These are phyloP conservation scores for Xylota sylvarum DNA, from an alignment of 2,888 invertebrate genomes.

Conservation along the genomic window DNA sequence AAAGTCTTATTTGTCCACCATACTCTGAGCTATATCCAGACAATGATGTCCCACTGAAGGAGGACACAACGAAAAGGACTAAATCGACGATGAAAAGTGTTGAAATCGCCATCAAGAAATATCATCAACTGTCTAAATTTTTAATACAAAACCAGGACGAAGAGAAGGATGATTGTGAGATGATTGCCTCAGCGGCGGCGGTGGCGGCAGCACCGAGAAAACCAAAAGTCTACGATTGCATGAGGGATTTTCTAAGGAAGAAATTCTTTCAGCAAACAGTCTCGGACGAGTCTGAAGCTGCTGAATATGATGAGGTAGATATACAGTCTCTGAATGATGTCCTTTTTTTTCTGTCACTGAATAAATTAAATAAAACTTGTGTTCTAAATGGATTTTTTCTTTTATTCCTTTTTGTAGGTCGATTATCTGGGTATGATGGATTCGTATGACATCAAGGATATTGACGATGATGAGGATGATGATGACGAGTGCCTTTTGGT, in stretches of 20 bases:
- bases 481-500: constrained; percentile 71
- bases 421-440: constrained; percentile 68
- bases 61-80: constrained; percentile 59
- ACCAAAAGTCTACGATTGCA: constrained; percentile 83
- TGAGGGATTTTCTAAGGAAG: constrained; percentile 83
- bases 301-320: constrained; percentile 68
- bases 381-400: constrained; percentile 35
- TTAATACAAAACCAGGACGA: constrained; percentile 67
- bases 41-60: constrained; percentile 66
- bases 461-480: constrained; percentile 31
- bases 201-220: constrained; percentile 78
- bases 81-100: constrained; percentile 78
- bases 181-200: constrained; percentile 59
- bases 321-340: constrained; percentile 29
- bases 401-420: constrained; percentile 39
- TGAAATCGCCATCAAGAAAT: constrained; percentile 80
- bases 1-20: constrained; percentile 79
- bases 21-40: constrained; percentile 80
- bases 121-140: constrained; percentile 81
- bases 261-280: constrained; percentile 81
- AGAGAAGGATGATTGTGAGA: constrained; percentile 69
- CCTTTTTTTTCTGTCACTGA: constrained; percentile 17
- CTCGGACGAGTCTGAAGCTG: constrained; percentile 60
- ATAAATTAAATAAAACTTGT: constrained; percentile 45
- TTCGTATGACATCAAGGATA: constrained; percentile 61